phyloP scores from a whole-genome alignment of 2,797 vertebrate genomes.

The Harpagifer antarcticus region DNA sequence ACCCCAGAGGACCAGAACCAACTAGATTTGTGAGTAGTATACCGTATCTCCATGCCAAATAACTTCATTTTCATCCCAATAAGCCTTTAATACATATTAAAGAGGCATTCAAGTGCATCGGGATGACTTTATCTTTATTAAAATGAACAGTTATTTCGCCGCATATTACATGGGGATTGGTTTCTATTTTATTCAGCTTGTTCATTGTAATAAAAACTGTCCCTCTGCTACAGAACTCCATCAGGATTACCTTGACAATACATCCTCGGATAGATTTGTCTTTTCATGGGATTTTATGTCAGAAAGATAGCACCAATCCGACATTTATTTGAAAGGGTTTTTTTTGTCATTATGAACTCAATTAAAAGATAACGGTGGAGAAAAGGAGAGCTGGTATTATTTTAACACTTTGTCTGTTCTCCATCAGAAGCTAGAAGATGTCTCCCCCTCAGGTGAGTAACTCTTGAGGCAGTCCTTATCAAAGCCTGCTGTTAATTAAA shows the following conservation, averaged over 20 bases:
- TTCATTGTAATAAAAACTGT: slow-evolving; percentile 4
- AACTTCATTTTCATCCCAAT: not conserved
- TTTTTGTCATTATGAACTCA: slow-evolving; percentile 28
- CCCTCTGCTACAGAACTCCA: not conserved
- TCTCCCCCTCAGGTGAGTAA: slow-evolving; percentile 14
- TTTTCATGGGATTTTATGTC: slow-evolving; percentile 3
- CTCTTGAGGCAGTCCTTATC: slow-evolving; percentile 31
- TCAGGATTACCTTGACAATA: not conserved
- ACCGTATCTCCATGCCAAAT: not conserved
- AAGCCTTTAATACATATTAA: slow-evolving; percentile 6
- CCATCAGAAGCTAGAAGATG: slow-evolving; percentile 29
- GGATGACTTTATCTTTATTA: not conserved
- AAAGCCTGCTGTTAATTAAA: slow-evolving; percentile 22
- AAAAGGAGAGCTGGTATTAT: not conserved
- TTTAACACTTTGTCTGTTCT: slow-evolving; percentile 26
- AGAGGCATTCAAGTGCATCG: not conserved
- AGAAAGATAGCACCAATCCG: not conserved
- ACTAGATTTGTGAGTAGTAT: not conserved
- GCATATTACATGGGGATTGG: not conserved
- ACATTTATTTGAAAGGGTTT: slow-evolving; percentile 12
- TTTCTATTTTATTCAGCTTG: not conserved
- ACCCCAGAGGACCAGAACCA: slow-evolving; percentile 2
- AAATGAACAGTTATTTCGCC: not conserved
- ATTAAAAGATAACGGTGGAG: slow-evolving; percentile 29
- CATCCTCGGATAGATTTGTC: not conserved